Evolutionary conservation across 2,797 vertebrate species (phyloP).

Genomic region (Distichodus sexfasciatus): DNA sequence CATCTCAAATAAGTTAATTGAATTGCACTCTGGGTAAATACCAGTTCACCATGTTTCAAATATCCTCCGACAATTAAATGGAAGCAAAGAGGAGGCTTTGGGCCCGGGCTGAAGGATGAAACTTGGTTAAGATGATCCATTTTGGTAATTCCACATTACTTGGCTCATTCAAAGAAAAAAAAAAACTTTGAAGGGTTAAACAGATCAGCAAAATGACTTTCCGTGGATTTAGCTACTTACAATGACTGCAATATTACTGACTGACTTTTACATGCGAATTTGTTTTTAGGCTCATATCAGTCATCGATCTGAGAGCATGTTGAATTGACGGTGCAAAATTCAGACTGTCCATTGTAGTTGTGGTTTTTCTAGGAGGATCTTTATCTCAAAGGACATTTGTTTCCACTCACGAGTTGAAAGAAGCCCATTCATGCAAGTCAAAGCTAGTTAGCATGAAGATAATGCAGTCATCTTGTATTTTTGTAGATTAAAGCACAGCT

Average conservation of each 20-base stretch:
- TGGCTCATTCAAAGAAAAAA: neutral
- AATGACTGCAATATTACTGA: constrained; percentile 4
- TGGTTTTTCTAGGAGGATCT: constrained; percentile 43
- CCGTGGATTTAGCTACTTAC: neutral
- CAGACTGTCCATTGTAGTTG: constrained; percentile 42
- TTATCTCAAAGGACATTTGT: constrained; percentile 59
- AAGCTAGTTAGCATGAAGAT: constrained; percentile 52
- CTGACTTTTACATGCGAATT: constrained; percentile 6
- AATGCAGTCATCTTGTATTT: constrained; percentile 52
- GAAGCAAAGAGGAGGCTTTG: constrained; percentile 10
- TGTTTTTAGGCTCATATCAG: constrained; percentile 17
- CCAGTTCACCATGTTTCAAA: constrained; percentile 21
- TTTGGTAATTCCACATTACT: constrained; percentile 15
- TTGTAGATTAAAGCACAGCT: constrained; percentile 52
- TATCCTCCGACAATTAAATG: constrained; percentile 21
- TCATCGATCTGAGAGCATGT: constrained; percentile 8
- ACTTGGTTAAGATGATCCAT: constrained; percentile 15
- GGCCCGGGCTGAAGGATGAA: constrained; percentile 5
- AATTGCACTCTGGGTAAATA: constrained; percentile 47
- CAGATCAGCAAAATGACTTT: neutral
- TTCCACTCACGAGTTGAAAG: constrained; percentile 61
- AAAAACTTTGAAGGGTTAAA: neutral
- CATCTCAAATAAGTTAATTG: constrained; percentile 49
- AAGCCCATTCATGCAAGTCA: constrained; percentile 53
- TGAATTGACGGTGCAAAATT: constrained; percentile 37